A percentile compares a stretch with the other conserved stretches of the same genome.
phyloP scores from a whole-genome alignment of 2,888 invertebrate species.

The Apamea crenata region DNA sequence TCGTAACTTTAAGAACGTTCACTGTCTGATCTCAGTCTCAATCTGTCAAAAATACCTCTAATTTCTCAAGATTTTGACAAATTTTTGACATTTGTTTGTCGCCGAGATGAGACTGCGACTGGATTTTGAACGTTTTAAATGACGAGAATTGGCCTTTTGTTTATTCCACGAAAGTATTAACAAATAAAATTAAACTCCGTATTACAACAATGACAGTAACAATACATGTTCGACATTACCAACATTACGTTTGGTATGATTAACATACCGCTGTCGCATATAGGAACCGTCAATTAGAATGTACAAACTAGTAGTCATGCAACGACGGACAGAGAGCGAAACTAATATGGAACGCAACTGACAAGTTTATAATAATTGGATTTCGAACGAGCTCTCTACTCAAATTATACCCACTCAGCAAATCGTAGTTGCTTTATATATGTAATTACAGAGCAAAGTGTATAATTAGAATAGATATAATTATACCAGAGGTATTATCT shows the following conservation, averaged over 20 bases:
- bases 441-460: neutral
- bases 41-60: too few relatives aligned
- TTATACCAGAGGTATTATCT: neutral
- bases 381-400: neutral
- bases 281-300: too few relatives aligned
- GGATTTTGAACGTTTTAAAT: too few relatives aligned
- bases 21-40: too few relatives aligned
- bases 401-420: conserved; percentile 6
- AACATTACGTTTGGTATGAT: neutral
- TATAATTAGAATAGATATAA: neutral
- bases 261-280: neutral
- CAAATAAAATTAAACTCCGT: neutral
- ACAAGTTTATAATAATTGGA: conserved; percentile 35
- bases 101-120: too few relatives aligned
- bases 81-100: too few relatives aligned
- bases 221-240: neutral
- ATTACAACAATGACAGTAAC: neutral
- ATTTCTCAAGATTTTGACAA: too few relatives aligned
- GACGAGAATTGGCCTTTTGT: too few relatives aligned
- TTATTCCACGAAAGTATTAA: neutral
- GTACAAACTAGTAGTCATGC: neutral
- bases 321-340: conserved; percentile 3
- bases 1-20: too few relatives aligned
- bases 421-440: conserved; percentile 4
- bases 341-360: neutral